phyloP scores from a whole-genome alignment of 2,888 invertebrate species.

The Nudaria mundana region DNA sequence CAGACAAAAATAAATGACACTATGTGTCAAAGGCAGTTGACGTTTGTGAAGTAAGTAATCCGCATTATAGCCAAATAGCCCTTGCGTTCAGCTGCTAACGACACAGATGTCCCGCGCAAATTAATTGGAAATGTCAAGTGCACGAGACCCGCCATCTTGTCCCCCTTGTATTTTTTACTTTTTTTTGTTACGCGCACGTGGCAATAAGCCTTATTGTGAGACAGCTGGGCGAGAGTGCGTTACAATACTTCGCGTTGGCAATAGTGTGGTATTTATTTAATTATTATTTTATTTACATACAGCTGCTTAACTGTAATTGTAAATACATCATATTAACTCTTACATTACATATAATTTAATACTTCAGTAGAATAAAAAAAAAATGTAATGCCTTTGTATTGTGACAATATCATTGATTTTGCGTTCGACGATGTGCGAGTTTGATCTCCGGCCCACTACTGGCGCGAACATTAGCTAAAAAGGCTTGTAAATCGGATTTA shows the following conservation, averaged over 20 bases:
- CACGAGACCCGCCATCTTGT: slow-evolving; percentile 71
- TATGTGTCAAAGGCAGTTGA: slow-evolving; percentile 27
- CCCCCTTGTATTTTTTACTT: slow-evolving; percentile 47
- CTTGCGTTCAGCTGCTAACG: slow-evolving; percentile 72
- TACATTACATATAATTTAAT: no score
- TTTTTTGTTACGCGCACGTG: slow-evolving; percentile 73
- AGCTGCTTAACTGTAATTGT: no score
- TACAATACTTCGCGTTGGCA: slow-evolving; percentile 51
- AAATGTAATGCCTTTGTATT: no score
- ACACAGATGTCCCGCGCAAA: slow-evolving; percentile 79
- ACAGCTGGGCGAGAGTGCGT: slow-evolving; percentile 69
- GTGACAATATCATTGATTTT: no score
- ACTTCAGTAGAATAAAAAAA: no score
- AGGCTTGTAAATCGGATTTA: no score
- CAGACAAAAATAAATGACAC: slow-evolving; percentile 27
- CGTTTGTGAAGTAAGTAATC: slow-evolving; percentile 58
- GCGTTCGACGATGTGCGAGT: no score
- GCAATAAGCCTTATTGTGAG: slow-evolving; percentile 64
- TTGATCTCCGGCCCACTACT: no score
- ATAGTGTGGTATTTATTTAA: slow-evolving; percentile 23
- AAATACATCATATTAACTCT: no score
- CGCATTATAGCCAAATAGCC: slow-evolving; percentile 59
- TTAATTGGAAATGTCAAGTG: slow-evolving; percentile 82
- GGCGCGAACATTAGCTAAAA: no score
- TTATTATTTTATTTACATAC: background rate